Conservation (phyloP, 2,888 invertebrate genomes). For the Octodonta nipae region DNA sequence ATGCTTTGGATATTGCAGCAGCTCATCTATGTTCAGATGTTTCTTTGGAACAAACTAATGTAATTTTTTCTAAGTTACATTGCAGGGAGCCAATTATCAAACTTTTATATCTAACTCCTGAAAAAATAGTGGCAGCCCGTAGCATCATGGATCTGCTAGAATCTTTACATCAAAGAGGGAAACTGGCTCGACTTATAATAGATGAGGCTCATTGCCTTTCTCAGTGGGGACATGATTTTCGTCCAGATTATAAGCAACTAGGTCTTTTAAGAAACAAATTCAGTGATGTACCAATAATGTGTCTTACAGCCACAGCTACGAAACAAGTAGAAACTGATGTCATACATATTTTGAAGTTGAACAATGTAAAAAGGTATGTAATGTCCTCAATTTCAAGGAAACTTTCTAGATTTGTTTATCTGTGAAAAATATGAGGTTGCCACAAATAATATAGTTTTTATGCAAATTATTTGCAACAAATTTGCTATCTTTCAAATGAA, state of each 20-base stretch:
- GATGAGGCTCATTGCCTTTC: conserved; percentile 98
- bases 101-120: conserved; percentile 90
- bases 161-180: conserved; percentile 54
- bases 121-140: conserved; percentile 78
- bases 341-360: conserved; percentile 66
- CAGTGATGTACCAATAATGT: conserved; percentile 65
- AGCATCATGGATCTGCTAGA: conserved; percentile 57
- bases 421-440: too few species aligned
- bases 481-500: too few species aligned
- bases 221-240: conserved; percentile 92
- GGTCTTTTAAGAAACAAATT: conserved; percentile 55
- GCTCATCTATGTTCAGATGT: conserved; percentile 72
- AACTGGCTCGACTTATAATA: conserved; percentile 77
- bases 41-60: conserved; percentile 45
- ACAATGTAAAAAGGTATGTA: conserved; percentile 60
- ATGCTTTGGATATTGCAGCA: conserved; percentile 76
- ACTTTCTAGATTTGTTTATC: neutral
- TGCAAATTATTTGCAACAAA: too few species aligned
- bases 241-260: conserved; percentile 79
- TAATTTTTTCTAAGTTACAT: conserved; percentile 61
- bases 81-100: conserved; percentile 60
- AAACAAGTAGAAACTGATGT: conserved; percentile 83
- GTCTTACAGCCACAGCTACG: conserved; percentile 91
- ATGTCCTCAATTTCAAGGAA: neutral
- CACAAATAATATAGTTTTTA: too few species aligned